Evolutionary conservation across 2,888 invertebrate genomes (phyloP).

Genomic region (Unio pictorum): DNA sequence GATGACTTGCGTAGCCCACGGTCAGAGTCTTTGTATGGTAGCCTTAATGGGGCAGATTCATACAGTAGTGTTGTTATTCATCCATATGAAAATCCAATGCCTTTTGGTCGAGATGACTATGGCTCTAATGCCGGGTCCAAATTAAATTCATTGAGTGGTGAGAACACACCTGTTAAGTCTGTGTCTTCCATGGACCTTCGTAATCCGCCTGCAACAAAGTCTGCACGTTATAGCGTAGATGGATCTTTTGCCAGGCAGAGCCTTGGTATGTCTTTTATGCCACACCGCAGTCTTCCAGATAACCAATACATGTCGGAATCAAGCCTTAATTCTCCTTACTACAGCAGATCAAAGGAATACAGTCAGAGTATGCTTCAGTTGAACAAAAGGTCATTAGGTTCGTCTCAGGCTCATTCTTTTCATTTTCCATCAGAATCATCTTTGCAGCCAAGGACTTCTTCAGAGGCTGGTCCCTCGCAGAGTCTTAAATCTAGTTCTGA

Average conservation of each 20-base stretch:
- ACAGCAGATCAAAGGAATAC: constrained; percentile 9
- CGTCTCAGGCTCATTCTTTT: constrained; percentile 17
- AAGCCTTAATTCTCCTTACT: constrained; percentile 23
- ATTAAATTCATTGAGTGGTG: constrained; percentile 31
- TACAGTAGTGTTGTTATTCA: constrained; percentile 63
- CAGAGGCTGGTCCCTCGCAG: constrained; percentile 48
- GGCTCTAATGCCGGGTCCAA: constrained; percentile 47
- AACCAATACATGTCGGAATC: constrained; percentile 36
- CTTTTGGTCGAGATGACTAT: constrained; percentile 55
- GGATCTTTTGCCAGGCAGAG: constrained; percentile 36
- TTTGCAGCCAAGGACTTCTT: constrained; percentile 46
- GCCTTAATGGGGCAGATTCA: constrained; percentile 58
- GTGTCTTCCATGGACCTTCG: constrained; percentile 7
- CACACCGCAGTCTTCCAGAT: constrained; percentile 32
- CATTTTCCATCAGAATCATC: constrained; percentile 40
- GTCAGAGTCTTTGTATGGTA: constrained; percentile 38
- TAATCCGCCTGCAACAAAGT: constrained; percentile 16
- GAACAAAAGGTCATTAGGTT: constrained; percentile 27
- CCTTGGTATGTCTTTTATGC: constrained; percentile 20
- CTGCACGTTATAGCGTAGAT: constrained; percentile 51
- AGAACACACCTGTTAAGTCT: constrained; percentile 21
- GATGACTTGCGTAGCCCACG: constrained; percentile 43
- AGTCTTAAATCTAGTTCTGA: constrained; percentile 45
- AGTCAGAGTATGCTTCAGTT: constrained; percentile 39
- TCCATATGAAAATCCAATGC: constrained; percentile 47